These are phyloP conservation scores for Nymphicus hollandicus DNA, from an alignment of 2,113 vertebrate species.

Conservation along the genomic window DNA sequence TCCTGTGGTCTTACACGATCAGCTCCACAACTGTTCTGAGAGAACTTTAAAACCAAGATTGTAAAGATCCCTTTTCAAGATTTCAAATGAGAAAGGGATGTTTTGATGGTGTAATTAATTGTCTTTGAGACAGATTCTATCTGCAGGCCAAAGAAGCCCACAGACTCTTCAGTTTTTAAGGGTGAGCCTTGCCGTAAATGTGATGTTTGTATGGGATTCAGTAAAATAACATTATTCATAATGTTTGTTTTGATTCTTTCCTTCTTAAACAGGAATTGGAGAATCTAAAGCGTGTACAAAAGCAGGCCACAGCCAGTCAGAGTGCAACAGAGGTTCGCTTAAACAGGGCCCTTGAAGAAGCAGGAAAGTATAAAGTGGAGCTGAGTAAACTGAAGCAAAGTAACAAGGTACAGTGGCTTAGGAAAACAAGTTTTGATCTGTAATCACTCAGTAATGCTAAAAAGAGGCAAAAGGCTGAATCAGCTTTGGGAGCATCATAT, in stretches of 20 bases:
- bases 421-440: neutral
- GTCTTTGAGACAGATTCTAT: neutral
- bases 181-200: neutral
- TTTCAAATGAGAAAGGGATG: neutral
- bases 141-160: neutral
- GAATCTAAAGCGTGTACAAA: constrained; percentile 78
- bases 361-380: constrained; percentile 82
- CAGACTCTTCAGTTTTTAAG: neutral
- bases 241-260: neutral
- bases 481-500: neutral
- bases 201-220: neutral
- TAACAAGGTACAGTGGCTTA: constrained; percentile 79
- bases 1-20: neutral
- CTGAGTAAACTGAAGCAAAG: constrained; percentile 84
- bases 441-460: neutral
- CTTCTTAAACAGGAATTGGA: constrained; percentile 82
- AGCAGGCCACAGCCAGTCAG: constrained; percentile 80
- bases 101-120: neutral
- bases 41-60: neutral
- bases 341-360: constrained; percentile 91
- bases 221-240: neutral
- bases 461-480: neutral
- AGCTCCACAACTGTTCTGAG: neutral
- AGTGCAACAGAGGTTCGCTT: constrained; percentile 84
- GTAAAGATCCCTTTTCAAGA: neutral